Evolutionary conservation across 1,140 invertebrate genomes (phyloP), one percentile per base, ranked within the genome.

Genomic region (Myzus persicae): DNA sequence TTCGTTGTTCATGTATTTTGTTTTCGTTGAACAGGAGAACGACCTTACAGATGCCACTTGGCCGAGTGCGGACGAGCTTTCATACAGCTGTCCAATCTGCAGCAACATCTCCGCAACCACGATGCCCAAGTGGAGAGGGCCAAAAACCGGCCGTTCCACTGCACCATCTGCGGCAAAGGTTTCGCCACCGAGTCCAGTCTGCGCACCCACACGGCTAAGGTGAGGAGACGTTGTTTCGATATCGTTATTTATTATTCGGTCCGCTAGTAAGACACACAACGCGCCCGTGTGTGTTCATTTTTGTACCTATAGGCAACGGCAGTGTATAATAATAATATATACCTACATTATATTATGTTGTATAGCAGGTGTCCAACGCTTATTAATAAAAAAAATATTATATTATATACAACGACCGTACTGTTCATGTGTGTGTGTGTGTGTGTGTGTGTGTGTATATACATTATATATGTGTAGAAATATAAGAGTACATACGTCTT

Each of bases 51-150:
- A 96, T 99, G 99, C 95, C 98, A 99, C 95, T 96, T 99, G 94
- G 98, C 98, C 51, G 98, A 99, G 95, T 99, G 99, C 95, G 98
- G 98, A 44, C 96, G 98, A 94, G 98, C 98, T 93, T 99, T 99
- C 96, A 99, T 99, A 95, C 99, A 99, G 96, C 96, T 99, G 94
- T 99, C 98, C 51, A 99, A 99, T 95, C 97, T 99, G 24, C 98
- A 99, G 95, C 99, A 99, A 95, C 99, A 99, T 95, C 96, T 99
- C 94, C 96, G 98, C 94, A 99, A 99, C 96, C 99, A 99, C 95
- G 98, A 99, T 95, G 98, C 98, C 93, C 98, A 99, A 95, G 97
- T 99, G 93, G 98, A 99, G 95, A 96, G 98, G 94, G 98, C 98
- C 95, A 99, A 99, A 95, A 99, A 98, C 95, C 96, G 98, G 93